Evolutionary conservation across 2,113 vertebrate species (phyloP).

Genomic region (Columbina picui): DNA sequence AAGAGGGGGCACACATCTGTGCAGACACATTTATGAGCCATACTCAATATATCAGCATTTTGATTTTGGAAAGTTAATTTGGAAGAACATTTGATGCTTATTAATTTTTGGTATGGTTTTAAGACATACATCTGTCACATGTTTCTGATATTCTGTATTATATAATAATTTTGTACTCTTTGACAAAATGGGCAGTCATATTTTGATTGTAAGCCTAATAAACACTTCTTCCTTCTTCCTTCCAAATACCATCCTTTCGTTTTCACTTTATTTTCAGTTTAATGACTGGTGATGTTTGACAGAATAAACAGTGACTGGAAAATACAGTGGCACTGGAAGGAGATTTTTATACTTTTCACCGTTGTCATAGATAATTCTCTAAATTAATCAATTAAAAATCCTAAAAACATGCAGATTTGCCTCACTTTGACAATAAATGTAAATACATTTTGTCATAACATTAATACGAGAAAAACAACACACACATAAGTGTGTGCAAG

Average conservation of each 20-base stretch:
- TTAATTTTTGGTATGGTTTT: background rate
- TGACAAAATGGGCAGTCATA: background rate
- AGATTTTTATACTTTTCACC: background rate
- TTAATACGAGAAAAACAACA: background rate
- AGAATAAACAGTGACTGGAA: background rate
- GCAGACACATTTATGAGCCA: accelerated
- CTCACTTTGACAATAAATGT: background rate
- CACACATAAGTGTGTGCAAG: accelerated
- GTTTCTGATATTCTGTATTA: background rate
- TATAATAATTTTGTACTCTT: background rate
- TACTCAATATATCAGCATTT: background rate
- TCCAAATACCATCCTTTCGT: background rate
- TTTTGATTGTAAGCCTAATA: background rate
- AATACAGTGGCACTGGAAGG: background rate
- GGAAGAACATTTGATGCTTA: background rate
- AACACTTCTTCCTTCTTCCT: background rate
- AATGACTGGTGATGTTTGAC: background rate
- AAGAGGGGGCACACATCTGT: accelerated
- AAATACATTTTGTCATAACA: background rate
- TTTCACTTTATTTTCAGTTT: background rate
- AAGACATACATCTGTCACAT: background rate
- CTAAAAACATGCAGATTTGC: background rate
- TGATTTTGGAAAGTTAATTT: background rate
- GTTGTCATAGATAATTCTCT: background rate
- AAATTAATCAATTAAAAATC: background rate